Evolutionary conservation across 2,113 vertebrate genomes (phyloP).

Genomic region (Brienomyrus brachyistius): DNA sequence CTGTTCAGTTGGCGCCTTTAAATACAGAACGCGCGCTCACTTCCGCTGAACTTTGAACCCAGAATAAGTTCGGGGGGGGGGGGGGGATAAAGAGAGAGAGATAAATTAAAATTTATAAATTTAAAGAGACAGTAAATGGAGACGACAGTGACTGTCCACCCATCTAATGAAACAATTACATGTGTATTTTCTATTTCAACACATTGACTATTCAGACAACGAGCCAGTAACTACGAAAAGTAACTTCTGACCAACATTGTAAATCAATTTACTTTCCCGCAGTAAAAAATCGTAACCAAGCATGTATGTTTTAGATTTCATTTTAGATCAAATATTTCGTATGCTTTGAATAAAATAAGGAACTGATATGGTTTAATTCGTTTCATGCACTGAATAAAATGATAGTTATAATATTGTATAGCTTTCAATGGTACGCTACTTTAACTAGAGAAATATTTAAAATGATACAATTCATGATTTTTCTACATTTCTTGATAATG

Average conservation of each 20-base stretch:
- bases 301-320: neutral
- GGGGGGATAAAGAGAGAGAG: no score
- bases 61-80: neutral
- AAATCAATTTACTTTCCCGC: neutral
- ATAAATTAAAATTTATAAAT: no score
- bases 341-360: neutral
- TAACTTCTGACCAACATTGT: neutral
- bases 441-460: neutral
- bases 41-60: constrained; percentile 57
- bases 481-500: neutral
- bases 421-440: neutral
- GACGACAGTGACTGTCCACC: neutral
- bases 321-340: neutral
- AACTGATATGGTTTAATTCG: neutral
- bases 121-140: constrained; percentile 48
- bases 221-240: neutral
- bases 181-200: neutral
- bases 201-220: neutral
- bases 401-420: neutral
- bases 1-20: constrained; percentile 66
- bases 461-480: neutral
- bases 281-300: neutral
- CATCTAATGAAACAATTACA: no score
- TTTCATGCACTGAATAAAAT: neutral
- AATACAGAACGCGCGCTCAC: constrained; percentile 54